Conservation (phyloP, 2,113 vertebrate species). For the Butastur rufipennis region DNA sequence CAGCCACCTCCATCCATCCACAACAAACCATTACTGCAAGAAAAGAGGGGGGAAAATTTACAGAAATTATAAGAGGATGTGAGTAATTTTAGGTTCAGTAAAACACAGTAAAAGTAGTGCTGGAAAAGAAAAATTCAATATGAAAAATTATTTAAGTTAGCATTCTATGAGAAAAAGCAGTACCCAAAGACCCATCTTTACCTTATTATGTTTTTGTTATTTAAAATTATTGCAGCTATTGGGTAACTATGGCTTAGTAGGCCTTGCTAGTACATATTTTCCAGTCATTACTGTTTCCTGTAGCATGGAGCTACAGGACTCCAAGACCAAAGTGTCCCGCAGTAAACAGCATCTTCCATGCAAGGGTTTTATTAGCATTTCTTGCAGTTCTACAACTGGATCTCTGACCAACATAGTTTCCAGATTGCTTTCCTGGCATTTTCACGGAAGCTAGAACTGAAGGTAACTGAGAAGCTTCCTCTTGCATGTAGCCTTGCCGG, state of each 20-base stretch:
- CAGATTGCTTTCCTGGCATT: neutral
- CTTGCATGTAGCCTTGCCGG: neutral
- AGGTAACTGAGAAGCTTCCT: neutral
- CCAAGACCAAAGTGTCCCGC: neutral
- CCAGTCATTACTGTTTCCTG: neutral
- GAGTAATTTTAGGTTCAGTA: neutral
- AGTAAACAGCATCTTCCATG: neutral
- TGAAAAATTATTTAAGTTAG: neutral
- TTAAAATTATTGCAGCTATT: neutral
- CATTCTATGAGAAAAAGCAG: neutral
- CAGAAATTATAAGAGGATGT: neutral
- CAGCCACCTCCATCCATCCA: neutral
- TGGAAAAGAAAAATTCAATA: neutral
- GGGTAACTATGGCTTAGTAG: neutral
- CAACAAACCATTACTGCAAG: neutral
- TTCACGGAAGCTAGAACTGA: neutral
- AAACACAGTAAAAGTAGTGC: neutral
- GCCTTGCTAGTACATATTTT: neutral
- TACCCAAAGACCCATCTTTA: neutral
- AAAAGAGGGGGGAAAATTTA: neutral
- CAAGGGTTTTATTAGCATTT: neutral
- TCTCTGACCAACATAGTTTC: neutral
- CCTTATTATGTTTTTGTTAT: neutral
- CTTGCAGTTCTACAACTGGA: neutral
- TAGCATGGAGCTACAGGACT: neutral